These are phyloP conservation scores for Zophobas atratus DNA, from an alignment of 1,140 invertebrate genomes.

Conservation along the genomic window DNA sequence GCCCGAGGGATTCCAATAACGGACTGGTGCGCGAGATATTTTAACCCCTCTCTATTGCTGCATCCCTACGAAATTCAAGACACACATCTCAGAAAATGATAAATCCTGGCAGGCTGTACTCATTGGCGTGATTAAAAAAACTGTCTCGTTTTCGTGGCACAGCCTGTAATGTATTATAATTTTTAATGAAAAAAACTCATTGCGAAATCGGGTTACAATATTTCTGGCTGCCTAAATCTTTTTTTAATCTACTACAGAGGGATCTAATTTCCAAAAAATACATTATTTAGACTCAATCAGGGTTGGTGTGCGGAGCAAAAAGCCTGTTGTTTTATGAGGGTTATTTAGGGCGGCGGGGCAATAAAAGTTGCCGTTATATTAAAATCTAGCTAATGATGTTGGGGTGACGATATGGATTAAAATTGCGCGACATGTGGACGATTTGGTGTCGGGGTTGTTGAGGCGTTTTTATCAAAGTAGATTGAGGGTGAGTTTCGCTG, in stretches of 20 bases:
- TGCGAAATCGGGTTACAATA: too few relatives aligned
- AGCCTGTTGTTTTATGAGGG: not conserved
- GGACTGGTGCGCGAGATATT: constrained; percentile 36
- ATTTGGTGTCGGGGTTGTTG: not conserved
- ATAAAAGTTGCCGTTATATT: constrained; percentile 12
- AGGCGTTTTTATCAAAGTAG: not conserved
- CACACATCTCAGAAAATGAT: constrained; percentile 10
- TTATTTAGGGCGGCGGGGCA: not conserved
- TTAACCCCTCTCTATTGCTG: constrained; percentile 21
- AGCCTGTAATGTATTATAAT: too few relatives aligned
- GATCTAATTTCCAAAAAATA: not conserved
- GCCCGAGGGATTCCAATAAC: constrained; percentile 52
- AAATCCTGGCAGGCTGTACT: constrained; percentile 4
- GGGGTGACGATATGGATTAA: constrained; percentile 18
- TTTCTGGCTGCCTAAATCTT: too few relatives aligned
- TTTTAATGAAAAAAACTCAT: too few relatives aligned
- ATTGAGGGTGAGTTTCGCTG: not conserved
- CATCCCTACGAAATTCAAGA: constrained; percentile 8
- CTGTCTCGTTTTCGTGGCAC: too few relatives aligned
- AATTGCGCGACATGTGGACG: not conserved
- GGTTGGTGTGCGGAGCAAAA: not conserved
- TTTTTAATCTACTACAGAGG: too few relatives aligned
- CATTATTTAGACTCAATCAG: constrained; percentile 20
- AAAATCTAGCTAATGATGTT: constrained; percentile 12
- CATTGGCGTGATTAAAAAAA: not conserved